phyloP scores from a whole-genome alignment of 1,140 invertebrate genomes.

The Apolygus lucorum region DNA sequence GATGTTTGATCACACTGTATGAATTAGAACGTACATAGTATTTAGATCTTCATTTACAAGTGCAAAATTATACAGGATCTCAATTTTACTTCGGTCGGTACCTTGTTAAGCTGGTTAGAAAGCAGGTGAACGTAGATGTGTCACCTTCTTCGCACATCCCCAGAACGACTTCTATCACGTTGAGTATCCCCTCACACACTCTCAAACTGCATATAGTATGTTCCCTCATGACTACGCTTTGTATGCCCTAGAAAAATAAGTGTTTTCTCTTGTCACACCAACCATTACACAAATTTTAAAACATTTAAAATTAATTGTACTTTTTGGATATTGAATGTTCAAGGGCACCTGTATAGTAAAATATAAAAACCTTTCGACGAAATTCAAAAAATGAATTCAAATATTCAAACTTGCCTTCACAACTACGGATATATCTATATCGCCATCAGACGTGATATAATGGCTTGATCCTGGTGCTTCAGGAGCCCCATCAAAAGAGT shows the following conservation, averaged over 20 bases:
- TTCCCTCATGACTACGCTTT: slow-evolving; percentile 71
- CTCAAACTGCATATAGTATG: slow-evolving; percentile 65
- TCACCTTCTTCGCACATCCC: slow-evolving; percentile 53
- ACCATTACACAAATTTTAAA: too few relatives aligned
- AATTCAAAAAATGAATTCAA: too few relatives aligned
- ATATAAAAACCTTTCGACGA: too few relatives aligned
- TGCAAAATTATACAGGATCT: too few relatives aligned
- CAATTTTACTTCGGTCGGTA: slow-evolving; percentile 6
- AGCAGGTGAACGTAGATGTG: slow-evolving; percentile 15
- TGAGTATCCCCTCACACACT: slow-evolving; percentile 82
- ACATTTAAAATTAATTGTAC: too few relatives aligned
- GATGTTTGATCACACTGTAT: slow-evolving; percentile 68
- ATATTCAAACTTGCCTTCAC: slow-evolving; percentile 55
- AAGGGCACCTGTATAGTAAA: too few relatives aligned
- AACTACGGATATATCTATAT: slow-evolving; percentile 83
- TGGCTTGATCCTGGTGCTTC: slow-evolving; percentile 81
- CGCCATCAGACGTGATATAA: slow-evolving; percentile 92
- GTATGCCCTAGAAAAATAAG: slow-evolving; percentile 65
- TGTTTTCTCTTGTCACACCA: too few relatives aligned
- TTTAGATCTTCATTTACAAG: not conserved
- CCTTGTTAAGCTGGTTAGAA: slow-evolving; percentile 25
- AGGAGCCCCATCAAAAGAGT: slow-evolving; percentile 63
- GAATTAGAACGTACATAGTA: slow-evolving; percentile 19
- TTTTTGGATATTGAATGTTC: too few relatives aligned
- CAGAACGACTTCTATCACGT: slow-evolving; percentile 78